Base-by-base conservation (phyloP, 1,140 invertebrate genomes). In the Psilanteris sp. region DNA sequence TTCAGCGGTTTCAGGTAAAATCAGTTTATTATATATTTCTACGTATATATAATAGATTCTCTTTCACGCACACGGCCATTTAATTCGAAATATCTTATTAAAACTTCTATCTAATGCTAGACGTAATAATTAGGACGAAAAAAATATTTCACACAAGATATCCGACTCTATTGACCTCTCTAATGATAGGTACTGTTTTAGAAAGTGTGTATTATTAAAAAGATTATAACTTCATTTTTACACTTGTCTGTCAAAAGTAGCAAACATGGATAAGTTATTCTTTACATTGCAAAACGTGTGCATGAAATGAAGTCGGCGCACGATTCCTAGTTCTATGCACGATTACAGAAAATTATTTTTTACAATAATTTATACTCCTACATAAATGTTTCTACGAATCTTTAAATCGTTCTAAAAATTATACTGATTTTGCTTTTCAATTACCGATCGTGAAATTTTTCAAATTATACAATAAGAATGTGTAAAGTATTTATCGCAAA, bases 141-240 rank as follows among this genome's bases (percentile, higher is more conserved):
- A 29, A 62, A 41, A 64, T 32, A 41, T 39, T 37, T 1, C 18
- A 26, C 27, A 41, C 7, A 32, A 52, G 44, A 52, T 52, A 27
- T 39, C n/a, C n/a, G 16, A 64, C 59, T 41, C 32, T 10, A 6
- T 10, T 64, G 44, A 64, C 59, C 59, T 43, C 10, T n/a, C 11
- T 11, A 31, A 41, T 9, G 26, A 34, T 44, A 34, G 7, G 14
- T 29, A 9, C 20, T 29, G 22, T 14, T 0, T 37, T 54, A 27
- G 48, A 52, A 52, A 66, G 27, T 32, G 9, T 27, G 1, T 61
- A 46, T 46, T 46, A 61, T 61, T 61, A 46, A 46, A 39, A 50
- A 50, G 43, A 66, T 52, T 43, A 44, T 18, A 43, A 54, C 18
- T 31, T 32, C n/a, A 64, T 64, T 52, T 64, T 66, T 50, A 27